A percentile compares a stretch with the other conserved stretches of the same genome.
Conservation (phyloP, 2,888 invertebrate species). For the Chrysina gloriosa region DNA sequence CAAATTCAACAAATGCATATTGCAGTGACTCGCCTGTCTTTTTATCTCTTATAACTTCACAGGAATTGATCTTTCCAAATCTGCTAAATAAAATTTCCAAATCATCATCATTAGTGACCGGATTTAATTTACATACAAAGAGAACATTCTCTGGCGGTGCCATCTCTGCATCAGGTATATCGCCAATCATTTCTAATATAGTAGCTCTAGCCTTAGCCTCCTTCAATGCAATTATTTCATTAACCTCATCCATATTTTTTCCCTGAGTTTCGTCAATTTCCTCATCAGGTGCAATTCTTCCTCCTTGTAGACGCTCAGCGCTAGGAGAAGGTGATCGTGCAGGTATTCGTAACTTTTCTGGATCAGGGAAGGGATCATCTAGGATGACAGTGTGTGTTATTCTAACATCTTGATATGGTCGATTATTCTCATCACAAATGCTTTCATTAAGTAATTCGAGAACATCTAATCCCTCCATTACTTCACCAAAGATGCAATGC, state of each 20-base stretch:
- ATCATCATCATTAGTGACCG: slow-evolving; percentile 97
- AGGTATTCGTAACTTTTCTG: slow-evolving; percentile 79
- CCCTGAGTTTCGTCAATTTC: slow-evolving; percentile 88
- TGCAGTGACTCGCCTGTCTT: slow-evolving; percentile 95
- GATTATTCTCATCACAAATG: slow-evolving; percentile 88
- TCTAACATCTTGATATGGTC: slow-evolving; percentile 95
- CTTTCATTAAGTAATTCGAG: slow-evolving; percentile 92
- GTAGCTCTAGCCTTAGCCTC: slow-evolving; percentile 98
- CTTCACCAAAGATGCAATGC: slow-evolving; percentile 96
- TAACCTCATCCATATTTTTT: slow-evolving; percentile 84
- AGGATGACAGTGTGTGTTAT: slow-evolving; percentile 96
- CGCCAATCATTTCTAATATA: slow-evolving; percentile 96
- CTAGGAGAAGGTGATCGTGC: slow-evolving; percentile 91
- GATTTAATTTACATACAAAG: slow-evolving; percentile 99
- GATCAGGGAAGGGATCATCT: slow-evolving; percentile 96
- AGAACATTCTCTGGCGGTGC: slow-evolving; percentile 99
- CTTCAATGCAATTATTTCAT: slow-evolving; percentile 87
- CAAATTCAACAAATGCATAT: slow-evolving; percentile 99
- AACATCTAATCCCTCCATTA: slow-evolving; percentile 91
- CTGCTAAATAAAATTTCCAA: slow-evolving; percentile 97
- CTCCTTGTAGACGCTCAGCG: slow-evolving; percentile 82
- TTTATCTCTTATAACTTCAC: slow-evolving; percentile 96
- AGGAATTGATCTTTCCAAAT: slow-evolving; percentile 92
- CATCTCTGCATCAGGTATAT: slow-evolving; percentile 96
- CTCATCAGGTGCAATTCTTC: slow-evolving; percentile 93